Conservation (phyloP, 2,888 invertebrate genomes). For the Clostera curtula region DNA sequence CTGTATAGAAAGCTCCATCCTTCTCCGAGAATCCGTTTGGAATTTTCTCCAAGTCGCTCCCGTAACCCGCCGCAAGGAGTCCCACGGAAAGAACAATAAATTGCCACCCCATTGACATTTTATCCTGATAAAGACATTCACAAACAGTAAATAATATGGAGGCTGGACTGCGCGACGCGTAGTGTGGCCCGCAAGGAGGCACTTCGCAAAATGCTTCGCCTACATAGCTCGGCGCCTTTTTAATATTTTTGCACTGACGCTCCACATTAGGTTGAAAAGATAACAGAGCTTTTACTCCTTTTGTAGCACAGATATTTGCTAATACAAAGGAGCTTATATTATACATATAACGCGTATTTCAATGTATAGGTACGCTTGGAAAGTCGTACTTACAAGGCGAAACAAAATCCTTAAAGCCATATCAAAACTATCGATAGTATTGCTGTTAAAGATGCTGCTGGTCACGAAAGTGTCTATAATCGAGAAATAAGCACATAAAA, state of each 20-base stretch:
- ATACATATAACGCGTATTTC: slow-evolving; percentile 52
- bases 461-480: no score
- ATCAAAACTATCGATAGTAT: no score
- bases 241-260: slow-evolving; percentile 64
- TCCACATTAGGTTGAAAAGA: slow-evolving; percentile 64
- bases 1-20: slow-evolving; percentile 58
- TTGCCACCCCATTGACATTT: slow-evolving; percentile 42
- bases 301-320: slow-evolving; percentile 55
- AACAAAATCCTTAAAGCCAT: no score
- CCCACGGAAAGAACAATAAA: slow-evolving; percentile 40
- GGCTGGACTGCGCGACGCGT: slow-evolving; percentile 36
- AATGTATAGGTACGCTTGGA: slow-evolving; percentile 33
- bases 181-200: slow-evolving; percentile 63
- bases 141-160: slow-evolving; percentile 19
- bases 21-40: slow-evolving; percentile 50
- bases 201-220: slow-evolving; percentile 65
- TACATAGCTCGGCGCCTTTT: slow-evolving; percentile 57
- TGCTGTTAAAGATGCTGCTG: no score
- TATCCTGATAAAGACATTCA: slow-evolving; percentile 34
- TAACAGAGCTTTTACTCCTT: slow-evolving; percentile 68
- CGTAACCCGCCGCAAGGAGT: slow-evolving; percentile 39
- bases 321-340: slow-evolving; percentile 42
- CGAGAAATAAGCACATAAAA: no score
- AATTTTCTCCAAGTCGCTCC: slow-evolving; percentile 38
- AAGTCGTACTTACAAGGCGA: no score